Evolutionary conservation across 2,797 vertebrate species (phyloP).

Genomic region (Molossus alvarezi): DNA sequence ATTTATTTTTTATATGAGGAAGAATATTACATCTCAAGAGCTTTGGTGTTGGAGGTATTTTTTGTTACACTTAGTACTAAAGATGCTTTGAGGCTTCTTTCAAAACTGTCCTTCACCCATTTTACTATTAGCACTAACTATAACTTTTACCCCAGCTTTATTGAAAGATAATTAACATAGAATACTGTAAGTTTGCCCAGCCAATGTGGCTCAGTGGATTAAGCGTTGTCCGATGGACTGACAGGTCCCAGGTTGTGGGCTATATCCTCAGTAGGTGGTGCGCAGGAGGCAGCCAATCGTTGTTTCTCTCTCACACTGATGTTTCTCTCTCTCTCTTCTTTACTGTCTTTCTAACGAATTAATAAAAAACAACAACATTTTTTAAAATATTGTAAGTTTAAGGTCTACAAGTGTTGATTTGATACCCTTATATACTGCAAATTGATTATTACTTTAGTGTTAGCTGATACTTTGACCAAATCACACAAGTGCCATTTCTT

Average conservation of each 20-base stretch:
- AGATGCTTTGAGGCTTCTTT: neutral
- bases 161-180: no score
- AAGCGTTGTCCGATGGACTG: no score
- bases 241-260: no score
- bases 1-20: neutral
- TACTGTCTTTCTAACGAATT: no score
- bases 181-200: no score
- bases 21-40: neutral
- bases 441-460: no score
- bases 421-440: neutral
- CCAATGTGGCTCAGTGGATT: no score
- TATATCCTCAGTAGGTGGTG: no score
- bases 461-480: neutral
- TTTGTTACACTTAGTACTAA: neutral
- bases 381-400: neutral
- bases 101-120: neutral
- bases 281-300: no score
- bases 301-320: no score
- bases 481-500: neutral
- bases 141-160: neutral
- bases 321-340: no score
- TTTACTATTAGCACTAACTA: neutral
- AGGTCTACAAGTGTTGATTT: neutral
- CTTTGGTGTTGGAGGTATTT: neutral
- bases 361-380: no score